These are phyloP conservation scores for Drosophila oshimai DNA, from an alignment of 1,140 invertebrate genomes.

Conservation along the genomic window DNA sequence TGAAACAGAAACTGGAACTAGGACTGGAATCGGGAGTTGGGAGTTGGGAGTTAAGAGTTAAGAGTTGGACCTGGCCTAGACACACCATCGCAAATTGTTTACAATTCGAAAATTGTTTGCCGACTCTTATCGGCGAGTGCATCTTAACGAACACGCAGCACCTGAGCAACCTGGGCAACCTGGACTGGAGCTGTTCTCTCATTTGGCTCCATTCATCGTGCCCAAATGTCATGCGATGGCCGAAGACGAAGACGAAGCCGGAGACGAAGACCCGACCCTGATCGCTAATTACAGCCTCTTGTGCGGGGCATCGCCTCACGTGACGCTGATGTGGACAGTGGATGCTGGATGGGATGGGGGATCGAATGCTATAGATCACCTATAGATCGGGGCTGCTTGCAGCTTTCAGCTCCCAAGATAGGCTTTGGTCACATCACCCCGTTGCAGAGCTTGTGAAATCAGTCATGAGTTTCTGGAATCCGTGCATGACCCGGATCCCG, in stretches of 20 bases:
- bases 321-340: constrained; percentile 28
- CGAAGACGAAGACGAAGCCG: no score
- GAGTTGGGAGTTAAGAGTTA: neutral
- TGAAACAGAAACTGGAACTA: neutral
- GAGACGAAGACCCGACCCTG: no score
- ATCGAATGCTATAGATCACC: constrained; percentile 62
- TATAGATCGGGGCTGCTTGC: neutral
- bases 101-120: constrained; percentile 73
- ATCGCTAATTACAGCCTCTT: constrained; percentile 71
- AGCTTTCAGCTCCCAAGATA: no score
- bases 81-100: constrained; percentile 68
- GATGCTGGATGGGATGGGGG: constrained; percentile 1
- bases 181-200: constrained; percentile 6
- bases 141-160: constrained; percentile 71
- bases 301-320: constrained; percentile 34
- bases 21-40: neutral
- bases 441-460: no score
- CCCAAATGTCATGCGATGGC: constrained; percentile 68
- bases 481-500: no score
- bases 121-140: constrained; percentile 58
- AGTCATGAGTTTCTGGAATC: no score
- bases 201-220: constrained; percentile 72
- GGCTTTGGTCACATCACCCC: neutral
- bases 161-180: constrained; percentile 20
- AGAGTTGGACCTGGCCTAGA: constrained; percentile 8